Percentiles rank a stretch among this genome's conserved stretches.
These are phyloP conservation scores for Pogonocichla stellata DNA, from an alignment of 2,113 vertebrate genomes.

Conservation along the genomic window DNA sequence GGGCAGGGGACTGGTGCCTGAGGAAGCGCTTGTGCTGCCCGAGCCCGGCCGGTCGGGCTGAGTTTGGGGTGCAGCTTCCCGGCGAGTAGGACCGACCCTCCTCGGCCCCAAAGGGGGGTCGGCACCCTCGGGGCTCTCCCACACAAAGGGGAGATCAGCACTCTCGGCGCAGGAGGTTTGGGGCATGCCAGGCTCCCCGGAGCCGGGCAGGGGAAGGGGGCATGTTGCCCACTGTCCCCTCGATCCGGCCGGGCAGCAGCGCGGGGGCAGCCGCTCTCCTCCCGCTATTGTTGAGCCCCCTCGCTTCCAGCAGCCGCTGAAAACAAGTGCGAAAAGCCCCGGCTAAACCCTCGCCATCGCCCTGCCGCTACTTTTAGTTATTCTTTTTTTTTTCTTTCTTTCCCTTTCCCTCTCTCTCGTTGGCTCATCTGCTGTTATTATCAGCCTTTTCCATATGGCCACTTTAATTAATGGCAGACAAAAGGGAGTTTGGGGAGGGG, in stretches of 20 bases:
- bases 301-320: background rate
- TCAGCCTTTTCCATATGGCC: constrained; percentile 78
- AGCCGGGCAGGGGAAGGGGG: background rate
- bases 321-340: constrained; percentile 29
- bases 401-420: background rate
- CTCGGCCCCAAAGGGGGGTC: background rate
- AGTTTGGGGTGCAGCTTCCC: background rate
- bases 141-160: background rate
- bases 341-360: background rate
- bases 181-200: too few relatives aligned
- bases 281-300: background rate
- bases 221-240: background rate
- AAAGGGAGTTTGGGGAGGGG: constrained; percentile 46
- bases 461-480: constrained; percentile 83
- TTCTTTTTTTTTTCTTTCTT: background rate
- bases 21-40: background rate
- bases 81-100: background rate
- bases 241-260: background rate
- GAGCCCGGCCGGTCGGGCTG: background rate
- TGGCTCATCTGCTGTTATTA: constrained; percentile 69
- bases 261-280: background rate
- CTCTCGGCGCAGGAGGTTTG: background rate
- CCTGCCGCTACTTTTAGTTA: constrained; percentile 24
- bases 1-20: background rate
- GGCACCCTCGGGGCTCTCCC: background rate